phyloP scores from a whole-genome alignment of 2,113 vertebrate genomes.

The Pelmatolapia mariae region DNA sequence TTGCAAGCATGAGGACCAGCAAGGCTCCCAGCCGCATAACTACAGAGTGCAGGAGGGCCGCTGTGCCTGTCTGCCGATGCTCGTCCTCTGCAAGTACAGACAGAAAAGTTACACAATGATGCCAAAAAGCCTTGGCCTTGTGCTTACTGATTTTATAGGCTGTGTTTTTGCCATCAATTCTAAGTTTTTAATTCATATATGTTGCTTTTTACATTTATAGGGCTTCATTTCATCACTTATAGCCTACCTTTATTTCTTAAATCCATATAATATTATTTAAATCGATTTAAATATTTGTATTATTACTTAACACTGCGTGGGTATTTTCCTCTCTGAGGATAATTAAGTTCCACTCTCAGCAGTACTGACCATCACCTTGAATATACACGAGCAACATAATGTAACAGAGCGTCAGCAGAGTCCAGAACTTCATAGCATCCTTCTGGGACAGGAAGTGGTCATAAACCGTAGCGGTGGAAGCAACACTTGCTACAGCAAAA shows the following conservation, averaged over 20 bases:
- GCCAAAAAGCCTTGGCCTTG: neutral
- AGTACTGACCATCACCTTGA: slow-evolving; percentile 71
- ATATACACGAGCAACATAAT: slow-evolving; percentile 78
- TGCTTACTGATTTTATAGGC: neutral
- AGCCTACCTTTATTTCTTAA: neutral
- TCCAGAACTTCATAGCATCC: slow-evolving; percentile 85
- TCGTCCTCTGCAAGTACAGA: slow-evolving; percentile 71
- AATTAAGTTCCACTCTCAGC: neutral
- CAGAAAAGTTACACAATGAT: slow-evolving; percentile 5
- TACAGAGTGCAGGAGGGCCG: slow-evolving; percentile 60
- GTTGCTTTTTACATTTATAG: neutral
- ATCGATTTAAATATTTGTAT: neutral
- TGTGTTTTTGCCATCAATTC: neutral
- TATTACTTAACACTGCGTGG: neutral
- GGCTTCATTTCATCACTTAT: neutral
- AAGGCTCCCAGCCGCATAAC: slow-evolving; percentile 78
- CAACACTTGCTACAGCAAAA: slow-evolving; percentile 73
- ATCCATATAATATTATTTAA: neutral
- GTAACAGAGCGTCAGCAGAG: slow-evolving; percentile 84
- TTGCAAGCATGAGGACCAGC: slow-evolving; percentile 79
- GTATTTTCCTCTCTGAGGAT: neutral
- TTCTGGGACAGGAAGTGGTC: slow-evolving; percentile 78
- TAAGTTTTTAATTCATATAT: neutral
- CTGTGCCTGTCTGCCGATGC: slow-evolving; percentile 20
- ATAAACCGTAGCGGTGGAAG: slow-evolving; percentile 74